Evolutionary conservation across 2,797 vertebrate genomes (phyloP), one percentile per base, ranked within the genome.

Genomic region (Nasua narica): DNA sequence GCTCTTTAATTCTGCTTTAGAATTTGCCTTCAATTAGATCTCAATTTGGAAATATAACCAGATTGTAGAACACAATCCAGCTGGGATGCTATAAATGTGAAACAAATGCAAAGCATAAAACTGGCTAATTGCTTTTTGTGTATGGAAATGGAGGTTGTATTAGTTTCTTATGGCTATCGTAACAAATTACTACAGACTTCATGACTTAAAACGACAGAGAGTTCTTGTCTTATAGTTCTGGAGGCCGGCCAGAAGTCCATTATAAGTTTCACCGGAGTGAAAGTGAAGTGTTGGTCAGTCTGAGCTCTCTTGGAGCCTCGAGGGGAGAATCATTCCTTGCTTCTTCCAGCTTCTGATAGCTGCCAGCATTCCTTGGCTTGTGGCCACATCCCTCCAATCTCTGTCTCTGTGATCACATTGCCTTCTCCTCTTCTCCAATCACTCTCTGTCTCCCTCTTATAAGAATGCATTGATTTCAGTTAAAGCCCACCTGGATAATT

Each of bases 261-360:
- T 65, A 13, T 76, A 8, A 56, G 2, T 79, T 60, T 79, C 43
- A 48, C 13, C 32, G 10, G 29, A 3, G 3, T 56, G 37, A 79
- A 77, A 40, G 32, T 0, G 12, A 82, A 37, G 32, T 46, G 11
- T 40, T n/a, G 12, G n/a, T 48, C 37, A 3, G 29, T 14, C 9
- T n/a, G 0, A 3, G 4, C 5, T 15, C 1, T 9, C 23, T 69
- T 25, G 15, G 16, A 69, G 32, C 6, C 14, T 19, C 1, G 7
- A 7, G 1, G 11, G 52, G 12, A 78, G 7, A 54, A 69, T 19
- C 9, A 25, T 21, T 32, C 35, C 13, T 27, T 62, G 16, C 3
- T 32, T 35, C 13, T 81, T 85, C 18, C 16, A 58, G n/a, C 4
- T 46, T 69, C 70, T 60, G 7, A 7, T 27, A n/a, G 6, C 25